Percentiles rank a stretch among this genome's conserved stretches.
Conservation (phyloP, 1,140 invertebrate species). For the Lepidostoma basale region DNA sequence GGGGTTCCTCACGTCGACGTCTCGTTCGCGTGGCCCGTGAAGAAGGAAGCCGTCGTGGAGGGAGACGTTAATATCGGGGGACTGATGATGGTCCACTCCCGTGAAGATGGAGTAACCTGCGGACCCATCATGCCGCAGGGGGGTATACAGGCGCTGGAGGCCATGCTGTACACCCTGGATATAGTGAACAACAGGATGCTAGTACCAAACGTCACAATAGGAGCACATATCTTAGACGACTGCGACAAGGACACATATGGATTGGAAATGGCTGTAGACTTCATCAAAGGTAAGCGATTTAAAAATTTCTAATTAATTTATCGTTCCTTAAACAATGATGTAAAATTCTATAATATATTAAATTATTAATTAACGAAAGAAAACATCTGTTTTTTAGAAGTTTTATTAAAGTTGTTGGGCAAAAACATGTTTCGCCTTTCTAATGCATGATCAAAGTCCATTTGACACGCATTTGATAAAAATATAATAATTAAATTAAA, state of each 20-base stretch:
- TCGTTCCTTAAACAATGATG: too few species aligned
- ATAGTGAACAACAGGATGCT: constrained; percentile 69
- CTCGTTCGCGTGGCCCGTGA: constrained; percentile 82
- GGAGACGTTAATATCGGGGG: constrained; percentile 86
- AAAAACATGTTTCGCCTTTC: too few species aligned
- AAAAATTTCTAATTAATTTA: too few species aligned
- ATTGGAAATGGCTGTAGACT: constrained; percentile 89
- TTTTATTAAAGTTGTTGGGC: too few species aligned
- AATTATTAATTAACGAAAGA: too few species aligned
- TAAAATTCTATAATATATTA: too few species aligned
- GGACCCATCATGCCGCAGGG: constrained; percentile 90
- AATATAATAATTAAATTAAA: too few species aligned
- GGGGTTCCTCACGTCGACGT: constrained; percentile 29
- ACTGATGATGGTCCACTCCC: constrained; percentile 92
- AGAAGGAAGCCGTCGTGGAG: constrained; percentile 83
- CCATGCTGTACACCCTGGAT: constrained; percentile 87
- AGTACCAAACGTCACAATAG: constrained; percentile 74
- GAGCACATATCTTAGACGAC: constrained; percentile 86
- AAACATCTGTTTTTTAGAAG: too few species aligned
- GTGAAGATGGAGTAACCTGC: constrained; percentile 79
- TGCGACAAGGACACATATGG: constrained; percentile 93
- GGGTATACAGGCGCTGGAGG: constrained; percentile 82
- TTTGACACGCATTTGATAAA: too few species aligned
- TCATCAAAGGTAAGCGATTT: constrained; percentile 84
- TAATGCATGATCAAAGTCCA: too few species aligned